Evolutionary conservation across 2,113 vertebrate species (phyloP).

Genomic region (Strigops habroptila): DNA sequence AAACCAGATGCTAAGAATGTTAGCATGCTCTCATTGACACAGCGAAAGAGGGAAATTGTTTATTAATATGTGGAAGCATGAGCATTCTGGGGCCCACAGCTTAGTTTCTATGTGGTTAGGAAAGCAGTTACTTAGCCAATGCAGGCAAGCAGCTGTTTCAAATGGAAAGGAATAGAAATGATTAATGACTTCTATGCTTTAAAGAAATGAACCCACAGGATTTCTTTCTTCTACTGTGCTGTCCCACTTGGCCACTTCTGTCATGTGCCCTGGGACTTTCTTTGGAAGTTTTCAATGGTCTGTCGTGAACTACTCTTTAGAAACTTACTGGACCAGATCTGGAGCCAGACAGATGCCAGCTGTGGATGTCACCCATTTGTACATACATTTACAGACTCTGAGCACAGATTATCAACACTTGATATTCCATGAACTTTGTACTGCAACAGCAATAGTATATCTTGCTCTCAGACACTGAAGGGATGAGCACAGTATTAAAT

Average conservation of each 20-base stretch:
- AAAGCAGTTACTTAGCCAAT: slow-evolving; percentile 49
- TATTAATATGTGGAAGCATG: slow-evolving; percentile 47
- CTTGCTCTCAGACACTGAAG: neutral
- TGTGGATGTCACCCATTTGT: slow-evolving; percentile 54
- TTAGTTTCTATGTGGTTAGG: slow-evolving; percentile 38
- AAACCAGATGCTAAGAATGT: slow-evolving; percentile 2
- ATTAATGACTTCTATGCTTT: slow-evolving; percentile 62
- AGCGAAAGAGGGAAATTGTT: slow-evolving; percentile 24
- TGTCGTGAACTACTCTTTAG: slow-evolving; percentile 49
- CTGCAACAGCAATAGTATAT: neutral
- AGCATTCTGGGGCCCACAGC: slow-evolving; percentile 32
- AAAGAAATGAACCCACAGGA: slow-evolving; percentile 58
- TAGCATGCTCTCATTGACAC: slow-evolving; percentile 21
- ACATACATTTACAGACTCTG: slow-evolving; percentile 15
- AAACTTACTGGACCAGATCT: slow-evolving; percentile 58
- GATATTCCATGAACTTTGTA: slow-evolving; percentile 41
- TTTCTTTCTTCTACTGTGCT: slow-evolving; percentile 51
- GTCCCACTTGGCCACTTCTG: slow-evolving; percentile 55
- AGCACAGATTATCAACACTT: slow-evolving; percentile 32
- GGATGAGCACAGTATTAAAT: neutral
- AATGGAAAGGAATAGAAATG: slow-evolving; percentile 61
- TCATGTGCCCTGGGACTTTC: slow-evolving; percentile 46
- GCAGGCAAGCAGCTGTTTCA: slow-evolving; percentile 60
- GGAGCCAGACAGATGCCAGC: slow-evolving; percentile 60
- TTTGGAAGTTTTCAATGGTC: slow-evolving; percentile 57